phyloP scores from a whole-genome alignment of 2,888 invertebrate genomes.

The Drosophila melanosoma region DNA sequence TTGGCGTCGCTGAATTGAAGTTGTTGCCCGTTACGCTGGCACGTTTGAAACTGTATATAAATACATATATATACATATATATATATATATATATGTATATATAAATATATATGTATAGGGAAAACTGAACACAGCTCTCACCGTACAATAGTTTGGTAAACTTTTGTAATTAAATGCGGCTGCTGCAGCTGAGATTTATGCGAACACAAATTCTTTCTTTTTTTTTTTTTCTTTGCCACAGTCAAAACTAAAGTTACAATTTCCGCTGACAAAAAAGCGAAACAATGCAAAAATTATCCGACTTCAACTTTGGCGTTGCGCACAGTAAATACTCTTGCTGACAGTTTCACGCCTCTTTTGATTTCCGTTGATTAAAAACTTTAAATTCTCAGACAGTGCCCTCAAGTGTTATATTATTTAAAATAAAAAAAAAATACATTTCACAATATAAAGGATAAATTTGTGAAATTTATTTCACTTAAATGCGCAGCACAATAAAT shows the following conservation, averaged over 20 bases:
- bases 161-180: slow-evolving; percentile 70
- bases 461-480: not conserved
- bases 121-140: not conserved
- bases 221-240: slow-evolving; percentile 24
- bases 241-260: slow-evolving; percentile 33
- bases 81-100: not conserved
- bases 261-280: not conserved
- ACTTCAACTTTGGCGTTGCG: slow-evolving; percentile 1
- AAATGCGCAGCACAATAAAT: not conserved
- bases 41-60: slow-evolving; percentile 22
- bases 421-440: not conserved
- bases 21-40: slow-evolving; percentile 32
- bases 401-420: not conserved
- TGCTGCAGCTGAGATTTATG: slow-evolving; percentile 65
- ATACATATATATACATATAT: not conserved
- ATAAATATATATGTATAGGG: not conserved
- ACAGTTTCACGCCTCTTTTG: slow-evolving; percentile 2
- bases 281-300: slow-evolving; percentile 7
- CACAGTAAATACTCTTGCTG: slow-evolving; percentile 1
- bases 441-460: not conserved
- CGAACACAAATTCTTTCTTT: slow-evolving; percentile 20
- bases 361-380: not conserved
- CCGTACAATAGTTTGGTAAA: slow-evolving; percentile 46
- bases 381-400: not conserved
- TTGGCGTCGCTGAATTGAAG: slow-evolving; percentile 35